Conservation (phyloP, 2,113 vertebrate genomes). For the Cephalopholis sonnerati region DNA sequence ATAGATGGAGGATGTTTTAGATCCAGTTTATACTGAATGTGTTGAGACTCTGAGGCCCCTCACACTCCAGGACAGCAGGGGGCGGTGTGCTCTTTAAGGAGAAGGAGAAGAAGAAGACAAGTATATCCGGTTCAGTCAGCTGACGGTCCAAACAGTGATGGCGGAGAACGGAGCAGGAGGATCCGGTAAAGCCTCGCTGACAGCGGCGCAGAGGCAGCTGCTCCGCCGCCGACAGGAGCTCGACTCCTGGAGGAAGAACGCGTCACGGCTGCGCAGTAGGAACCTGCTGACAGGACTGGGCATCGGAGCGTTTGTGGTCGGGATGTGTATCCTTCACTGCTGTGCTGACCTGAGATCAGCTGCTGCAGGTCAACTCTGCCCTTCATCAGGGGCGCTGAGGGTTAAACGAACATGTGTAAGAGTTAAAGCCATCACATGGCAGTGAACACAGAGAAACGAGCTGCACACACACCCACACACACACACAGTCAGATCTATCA, state of each 20-base stretch:
- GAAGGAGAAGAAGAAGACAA: background rate
- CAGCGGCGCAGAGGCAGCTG: constrained; percentile 76
- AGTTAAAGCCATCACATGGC: too few relatives aligned
- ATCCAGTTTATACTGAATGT: too few relatives aligned
- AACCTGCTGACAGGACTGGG: constrained; percentile 86
- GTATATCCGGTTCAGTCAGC: background rate
- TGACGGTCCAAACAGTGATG: constrained; percentile 40
- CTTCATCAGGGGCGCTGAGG: too few relatives aligned
- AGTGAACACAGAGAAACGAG: too few relatives aligned
- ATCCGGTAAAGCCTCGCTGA: constrained; percentile 16
- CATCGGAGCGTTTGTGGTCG: constrained; percentile 85
- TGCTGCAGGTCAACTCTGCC: too few relatives aligned
- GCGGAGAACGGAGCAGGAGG: constrained; percentile 7
- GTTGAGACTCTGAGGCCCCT: too few relatives aligned
- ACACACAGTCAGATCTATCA: too few relatives aligned
- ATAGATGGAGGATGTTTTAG: too few relatives aligned
- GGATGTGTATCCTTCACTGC: constrained; percentile 89
- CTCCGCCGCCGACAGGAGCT: constrained; percentile 77
- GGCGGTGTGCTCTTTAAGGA: too few relatives aligned
- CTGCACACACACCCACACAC: too few relatives aligned
- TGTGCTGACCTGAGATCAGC: too few relatives aligned
- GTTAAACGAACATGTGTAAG: too few relatives aligned
- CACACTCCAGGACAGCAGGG: background rate
- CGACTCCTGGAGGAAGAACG: constrained; percentile 78
- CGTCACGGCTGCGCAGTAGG: constrained; percentile 78